phyloP scores from a whole-genome alignment of 2,797 vertebrate species.

The Halcyon chelicuti region DNA sequence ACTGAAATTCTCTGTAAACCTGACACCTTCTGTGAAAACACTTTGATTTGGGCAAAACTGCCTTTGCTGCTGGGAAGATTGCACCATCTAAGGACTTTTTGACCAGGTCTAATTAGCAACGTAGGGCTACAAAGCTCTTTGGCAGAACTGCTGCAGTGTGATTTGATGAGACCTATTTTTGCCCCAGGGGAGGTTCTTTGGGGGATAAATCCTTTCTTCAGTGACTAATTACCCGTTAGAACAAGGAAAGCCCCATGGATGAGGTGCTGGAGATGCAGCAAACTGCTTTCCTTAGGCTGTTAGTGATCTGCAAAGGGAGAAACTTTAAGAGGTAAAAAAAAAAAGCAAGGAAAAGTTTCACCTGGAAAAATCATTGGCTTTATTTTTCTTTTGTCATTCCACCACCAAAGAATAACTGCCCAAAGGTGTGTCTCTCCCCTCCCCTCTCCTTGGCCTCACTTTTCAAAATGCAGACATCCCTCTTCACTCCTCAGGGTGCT shows the following conservation, averaged over 20 bases:
- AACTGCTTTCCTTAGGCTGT: neutral
- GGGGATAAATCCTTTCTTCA: neutral
- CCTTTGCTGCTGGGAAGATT: neutral
- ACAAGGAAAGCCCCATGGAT: neutral
- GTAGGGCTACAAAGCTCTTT: neutral
- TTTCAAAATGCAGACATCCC: neutral
- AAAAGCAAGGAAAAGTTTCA: neutral
- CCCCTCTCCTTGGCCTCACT: neutral
- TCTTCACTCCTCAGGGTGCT: neutral
- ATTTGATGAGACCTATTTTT: neutral
- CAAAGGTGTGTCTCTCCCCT: neutral
- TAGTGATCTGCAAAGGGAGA: neutral
- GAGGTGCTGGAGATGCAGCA: neutral
- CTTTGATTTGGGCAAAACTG: slow-evolving; percentile 18
- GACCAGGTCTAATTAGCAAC: neutral
- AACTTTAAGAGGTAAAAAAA: neutral
- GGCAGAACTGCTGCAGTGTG: neutral
- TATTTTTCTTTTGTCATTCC: neutral
- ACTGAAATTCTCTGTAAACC: neutral
- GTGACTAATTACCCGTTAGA: slow-evolving; percentile 5
- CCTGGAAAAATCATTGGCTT: neutral
- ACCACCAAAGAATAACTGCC: neutral
- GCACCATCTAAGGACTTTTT: neutral
- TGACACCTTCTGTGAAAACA: neutral
- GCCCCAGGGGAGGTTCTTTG: neutral